phyloP scores from a whole-genome alignment of 2,113 vertebrate genomes.

The Meleagris gallopavo region DNA sequence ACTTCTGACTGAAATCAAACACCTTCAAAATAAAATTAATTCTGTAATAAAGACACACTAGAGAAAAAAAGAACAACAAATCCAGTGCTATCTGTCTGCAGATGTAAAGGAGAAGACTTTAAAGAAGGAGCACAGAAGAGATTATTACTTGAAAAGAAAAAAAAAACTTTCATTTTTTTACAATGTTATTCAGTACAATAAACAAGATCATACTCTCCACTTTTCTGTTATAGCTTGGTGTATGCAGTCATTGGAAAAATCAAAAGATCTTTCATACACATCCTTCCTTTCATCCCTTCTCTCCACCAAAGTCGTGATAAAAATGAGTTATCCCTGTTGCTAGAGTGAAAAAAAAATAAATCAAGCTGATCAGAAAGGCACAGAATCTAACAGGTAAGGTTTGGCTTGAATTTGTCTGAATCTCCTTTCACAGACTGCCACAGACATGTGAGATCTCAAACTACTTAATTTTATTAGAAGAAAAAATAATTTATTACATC shows the following conservation, averaged over 20 bases:
- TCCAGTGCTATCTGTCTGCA: background rate
- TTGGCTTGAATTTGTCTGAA: background rate
- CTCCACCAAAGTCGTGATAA: slow-evolving; percentile 24
- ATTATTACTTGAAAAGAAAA: background rate
- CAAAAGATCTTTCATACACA: slow-evolving; percentile 11
- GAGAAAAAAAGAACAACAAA: background rate
- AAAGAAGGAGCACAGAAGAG: background rate
- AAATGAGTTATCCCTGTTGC: slow-evolving; percentile 40
- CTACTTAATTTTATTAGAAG: background rate
- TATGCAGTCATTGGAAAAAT: slow-evolving; percentile 21
- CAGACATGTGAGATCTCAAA: background rate
- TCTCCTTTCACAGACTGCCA: background rate
- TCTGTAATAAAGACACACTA: background rate
- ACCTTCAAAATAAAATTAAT: background rate
- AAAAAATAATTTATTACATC: background rate
- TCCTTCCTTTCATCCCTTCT: slow-evolving; percentile 27
- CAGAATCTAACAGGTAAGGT: background rate
- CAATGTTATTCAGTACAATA: background rate
- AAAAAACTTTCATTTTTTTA: background rate
- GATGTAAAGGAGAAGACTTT: background rate
- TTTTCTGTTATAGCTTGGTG: slow-evolving; percentile 30
- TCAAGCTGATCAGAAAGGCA: slow-evolving; percentile 9
- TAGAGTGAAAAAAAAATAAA: slow-evolving; percentile 5
- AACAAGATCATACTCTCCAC: background rate
- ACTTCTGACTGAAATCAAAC: background rate